phyloP scores from a whole-genome alignment of 2,888 invertebrate species.

The Caenorhabditis virilis region DNA sequence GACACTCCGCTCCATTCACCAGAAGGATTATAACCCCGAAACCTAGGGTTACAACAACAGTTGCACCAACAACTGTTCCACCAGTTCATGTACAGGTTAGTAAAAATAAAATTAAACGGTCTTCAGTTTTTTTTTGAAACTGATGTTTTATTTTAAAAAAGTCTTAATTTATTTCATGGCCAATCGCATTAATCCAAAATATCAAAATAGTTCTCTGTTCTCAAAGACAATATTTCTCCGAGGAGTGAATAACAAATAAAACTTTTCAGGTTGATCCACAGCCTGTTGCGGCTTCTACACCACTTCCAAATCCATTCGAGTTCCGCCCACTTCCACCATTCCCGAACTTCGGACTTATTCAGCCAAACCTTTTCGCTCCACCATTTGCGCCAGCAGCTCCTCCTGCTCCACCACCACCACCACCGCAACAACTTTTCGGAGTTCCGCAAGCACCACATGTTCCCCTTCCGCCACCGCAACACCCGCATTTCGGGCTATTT shows the following conservation, averaged over 20 bases:
- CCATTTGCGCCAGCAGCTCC: conserved; percentile 24
- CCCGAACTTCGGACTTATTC: conserved; percentile 24
- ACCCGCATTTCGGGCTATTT: conserved; percentile 23
- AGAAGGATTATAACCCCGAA: conserved; percentile 26
- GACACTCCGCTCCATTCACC: conserved; percentile 8
- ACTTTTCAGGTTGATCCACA: conserved; percentile 23
- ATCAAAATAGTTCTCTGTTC: too few species aligned
- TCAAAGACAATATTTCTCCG: too few species aligned
- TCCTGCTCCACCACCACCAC: conserved; percentile 14
- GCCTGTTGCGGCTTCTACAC: conserved; percentile 1
- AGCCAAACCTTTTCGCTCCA: conserved; percentile 12
- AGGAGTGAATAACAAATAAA: too few species aligned
- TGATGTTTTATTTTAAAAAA: too few species aligned
- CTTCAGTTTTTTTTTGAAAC: too few species aligned
- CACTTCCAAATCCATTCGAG: conserved; percentile 17
- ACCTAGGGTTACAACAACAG: conserved; percentile 27
- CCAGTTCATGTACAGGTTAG: conserved; percentile 28
- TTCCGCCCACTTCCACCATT: conserved; percentile 36
- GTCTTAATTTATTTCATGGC: too few species aligned
- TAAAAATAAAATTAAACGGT: not conserved
- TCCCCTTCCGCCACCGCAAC: conserved; percentile 12
- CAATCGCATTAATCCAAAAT: too few species aligned
- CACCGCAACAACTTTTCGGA: conserved; percentile 13
- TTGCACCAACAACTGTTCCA: conserved; percentile 7
- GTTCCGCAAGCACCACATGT: conserved; percentile 16